These are phyloP conservation scores for Pachliopta kotzebuea DNA, from an alignment of 2,888 invertebrate species.

Conservation along the genomic window DNA sequence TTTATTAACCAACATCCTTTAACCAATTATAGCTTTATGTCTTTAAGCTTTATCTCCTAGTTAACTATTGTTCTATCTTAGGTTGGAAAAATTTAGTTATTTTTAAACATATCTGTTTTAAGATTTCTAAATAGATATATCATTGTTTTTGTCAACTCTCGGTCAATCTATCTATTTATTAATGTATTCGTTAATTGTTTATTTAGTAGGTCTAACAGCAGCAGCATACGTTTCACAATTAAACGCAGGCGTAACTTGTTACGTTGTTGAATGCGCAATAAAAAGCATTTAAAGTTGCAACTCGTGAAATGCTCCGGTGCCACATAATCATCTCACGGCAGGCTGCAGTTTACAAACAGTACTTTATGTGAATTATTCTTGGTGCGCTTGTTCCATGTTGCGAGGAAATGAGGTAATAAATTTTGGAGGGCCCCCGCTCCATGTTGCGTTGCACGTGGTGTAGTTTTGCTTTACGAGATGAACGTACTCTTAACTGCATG, in stretches of 20 bases:
- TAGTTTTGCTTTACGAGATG: conserved; percentile 4
- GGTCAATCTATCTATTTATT: no score
- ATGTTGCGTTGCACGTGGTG: conserved; percentile 22
- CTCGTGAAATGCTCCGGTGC: conserved; percentile 23
- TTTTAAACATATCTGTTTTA: no score
- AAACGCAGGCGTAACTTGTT: conserved; percentile 5
- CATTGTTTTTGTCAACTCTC: no score
- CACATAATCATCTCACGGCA: conserved; percentile 27
- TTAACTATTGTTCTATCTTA: no score
- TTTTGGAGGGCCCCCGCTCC: conserved; percentile 22
- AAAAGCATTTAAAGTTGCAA: conserved; percentile 20
- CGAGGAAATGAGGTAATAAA: conserved; percentile 29
- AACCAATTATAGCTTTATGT: no score
- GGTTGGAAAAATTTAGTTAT: no score
- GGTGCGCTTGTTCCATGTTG: conserved; percentile 24
- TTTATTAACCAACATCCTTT: no score
- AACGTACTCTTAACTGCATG: conserved; percentile 17
- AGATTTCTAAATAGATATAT: no score
- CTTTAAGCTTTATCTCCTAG: no score
- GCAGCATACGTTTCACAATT: conserved; percentile 5
- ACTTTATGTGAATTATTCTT: conserved; percentile 30
- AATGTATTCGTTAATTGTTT: no score
- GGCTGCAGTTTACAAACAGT: conserved; percentile 30
- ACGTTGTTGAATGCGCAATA: conserved; percentile 19
- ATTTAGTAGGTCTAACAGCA: no score